Evolutionary conservation across 2,113 vertebrate genomes (phyloP).

Genomic region (Stigmatopora argus): DNA sequence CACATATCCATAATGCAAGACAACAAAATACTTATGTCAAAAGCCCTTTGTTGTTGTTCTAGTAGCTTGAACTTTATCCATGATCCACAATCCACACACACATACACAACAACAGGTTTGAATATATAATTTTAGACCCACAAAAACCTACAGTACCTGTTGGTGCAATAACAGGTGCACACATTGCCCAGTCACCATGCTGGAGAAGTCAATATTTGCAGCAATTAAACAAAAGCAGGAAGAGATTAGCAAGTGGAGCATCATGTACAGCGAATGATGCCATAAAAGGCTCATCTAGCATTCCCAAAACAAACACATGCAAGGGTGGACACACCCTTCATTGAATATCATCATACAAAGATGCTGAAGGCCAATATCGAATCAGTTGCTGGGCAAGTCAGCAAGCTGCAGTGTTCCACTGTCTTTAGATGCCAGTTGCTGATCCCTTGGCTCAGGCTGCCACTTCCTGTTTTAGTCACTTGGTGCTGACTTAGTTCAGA

Average conservation of each 20-base stretch:
- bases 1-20: background rate
- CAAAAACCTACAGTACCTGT: background rate
- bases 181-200: constrained; percentile 35
- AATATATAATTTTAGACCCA: background rate
- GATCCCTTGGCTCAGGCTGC: constrained; percentile 33
- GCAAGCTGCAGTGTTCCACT: background rate
- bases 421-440: background rate
- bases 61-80: background rate
- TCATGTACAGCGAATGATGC: constrained; percentile 36
- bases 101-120: background rate
- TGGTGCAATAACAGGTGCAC: constrained; percentile 37
- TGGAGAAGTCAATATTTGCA: constrained; percentile 59
- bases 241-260: constrained; percentile 39
- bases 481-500: constrained; percentile 27
- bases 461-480: constrained; percentile 44
- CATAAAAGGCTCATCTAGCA: constrained; percentile 42
- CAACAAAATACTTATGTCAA: background rate
- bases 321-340: background rate
- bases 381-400: constrained; percentile 2
- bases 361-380: background rate
- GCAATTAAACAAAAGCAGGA: constrained; percentile 50
- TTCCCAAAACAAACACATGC: constrained; percentile 35
- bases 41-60: background rate
- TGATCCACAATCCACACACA: background rate
- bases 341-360: constrained; percentile 4